Conservation (phyloP, 2,113 vertebrate species). For the Xiphophorus couchianus region DNA sequence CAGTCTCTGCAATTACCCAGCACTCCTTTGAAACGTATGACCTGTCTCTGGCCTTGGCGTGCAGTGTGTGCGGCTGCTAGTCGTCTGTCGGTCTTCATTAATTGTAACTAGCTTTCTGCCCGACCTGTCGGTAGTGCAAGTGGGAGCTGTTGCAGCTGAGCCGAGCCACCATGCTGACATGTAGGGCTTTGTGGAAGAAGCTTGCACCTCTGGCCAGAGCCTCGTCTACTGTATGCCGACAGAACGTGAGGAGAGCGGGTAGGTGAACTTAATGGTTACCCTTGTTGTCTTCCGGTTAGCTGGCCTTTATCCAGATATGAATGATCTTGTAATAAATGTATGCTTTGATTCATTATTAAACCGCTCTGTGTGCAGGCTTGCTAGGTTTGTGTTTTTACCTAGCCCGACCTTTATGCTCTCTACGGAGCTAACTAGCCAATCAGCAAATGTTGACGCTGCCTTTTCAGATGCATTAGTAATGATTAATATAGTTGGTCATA, state of each 20-base stretch:
- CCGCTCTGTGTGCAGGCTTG: no score
- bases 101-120: constrained; percentile 16
- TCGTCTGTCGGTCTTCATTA: constrained; percentile 13
- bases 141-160: constrained; percentile 27
- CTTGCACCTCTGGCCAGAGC: constrained; percentile 72
- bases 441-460: neutral
- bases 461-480: neutral
- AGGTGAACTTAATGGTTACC: constrained; percentile 51
- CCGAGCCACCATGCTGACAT: constrained; percentile 76
- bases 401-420: constrained; percentile 47
- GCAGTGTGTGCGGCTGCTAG: constrained; percentile 43
- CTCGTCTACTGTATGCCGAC: constrained; percentile 75
- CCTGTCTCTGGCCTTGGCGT: constrained; percentile 77
- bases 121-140: constrained; percentile 16
- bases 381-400: neutral
- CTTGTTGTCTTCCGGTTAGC: constrained; percentile 2
- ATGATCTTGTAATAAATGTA: neutral
- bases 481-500: neutral
- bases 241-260: constrained; percentile 73
- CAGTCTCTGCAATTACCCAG: constrained; percentile 61
- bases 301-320: neutral
- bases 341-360: neutral
- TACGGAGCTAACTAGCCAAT: constrained; percentile 39
- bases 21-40: constrained; percentile 55
- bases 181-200: constrained; percentile 71